Conservation (phyloP, 2,797 vertebrate species). For the Rhabdophis nuchalis region DNA sequence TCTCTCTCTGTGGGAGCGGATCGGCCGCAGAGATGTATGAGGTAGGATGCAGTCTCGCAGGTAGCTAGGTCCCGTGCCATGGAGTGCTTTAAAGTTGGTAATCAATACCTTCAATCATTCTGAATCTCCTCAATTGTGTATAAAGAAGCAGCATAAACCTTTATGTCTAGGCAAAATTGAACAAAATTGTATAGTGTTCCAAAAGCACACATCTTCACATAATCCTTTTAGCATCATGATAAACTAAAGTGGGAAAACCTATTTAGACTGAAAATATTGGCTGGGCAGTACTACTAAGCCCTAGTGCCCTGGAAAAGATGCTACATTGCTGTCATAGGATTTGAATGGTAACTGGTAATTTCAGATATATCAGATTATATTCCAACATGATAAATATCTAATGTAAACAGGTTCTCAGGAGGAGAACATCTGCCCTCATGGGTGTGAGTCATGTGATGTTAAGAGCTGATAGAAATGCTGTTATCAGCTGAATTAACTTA, state of each 20-base stretch:
- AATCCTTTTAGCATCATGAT: background rate
- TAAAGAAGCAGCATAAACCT: background rate
- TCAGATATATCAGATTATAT: background rate
- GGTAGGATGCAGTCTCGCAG: too few relatives aligned
- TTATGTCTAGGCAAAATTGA: background rate
- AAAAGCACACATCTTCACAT: background rate
- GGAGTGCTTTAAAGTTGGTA: too few relatives aligned
- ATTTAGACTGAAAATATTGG: background rate
- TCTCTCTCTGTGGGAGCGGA: too few relatives aligned
- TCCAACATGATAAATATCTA: background rate
- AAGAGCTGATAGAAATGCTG: constrained; percentile 12
- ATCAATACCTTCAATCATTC: too few relatives aligned
- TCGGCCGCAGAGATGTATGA: too few relatives aligned
- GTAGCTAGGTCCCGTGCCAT: too few relatives aligned
- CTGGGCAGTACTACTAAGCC: background rate
- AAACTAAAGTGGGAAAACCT: background rate
- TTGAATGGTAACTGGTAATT: background rate
- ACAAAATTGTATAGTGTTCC: background rate
- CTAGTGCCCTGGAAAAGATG: background rate
- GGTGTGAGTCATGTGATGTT: background rate
- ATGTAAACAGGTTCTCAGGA: background rate
- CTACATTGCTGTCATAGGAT: background rate
- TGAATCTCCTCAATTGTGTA: background rate
- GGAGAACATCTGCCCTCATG: constrained; percentile 12
- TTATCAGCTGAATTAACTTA: constrained; percentile 12